These are phyloP conservation scores for Polietes domitor DNA, from an alignment of 2,888 invertebrate genomes.

Conservation along the genomic window DNA sequence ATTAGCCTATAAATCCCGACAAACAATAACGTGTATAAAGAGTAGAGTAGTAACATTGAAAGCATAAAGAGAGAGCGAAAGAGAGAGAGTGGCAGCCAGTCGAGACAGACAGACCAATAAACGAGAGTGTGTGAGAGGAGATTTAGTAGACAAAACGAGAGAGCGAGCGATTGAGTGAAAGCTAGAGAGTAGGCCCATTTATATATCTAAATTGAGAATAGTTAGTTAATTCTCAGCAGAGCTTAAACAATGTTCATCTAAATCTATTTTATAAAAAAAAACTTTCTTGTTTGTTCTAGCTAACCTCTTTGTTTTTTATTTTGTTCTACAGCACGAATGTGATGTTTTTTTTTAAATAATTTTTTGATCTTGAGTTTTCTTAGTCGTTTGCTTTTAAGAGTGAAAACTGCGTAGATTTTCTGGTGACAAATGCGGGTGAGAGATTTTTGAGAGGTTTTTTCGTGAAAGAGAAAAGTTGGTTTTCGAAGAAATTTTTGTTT, in stretches of 20 bases:
- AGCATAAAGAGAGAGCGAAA: conserved; percentile 34
- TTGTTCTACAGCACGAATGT: conserved; percentile 68
- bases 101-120: no score
- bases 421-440: conserved; percentile 58
- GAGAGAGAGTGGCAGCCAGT: neutral
- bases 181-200: conserved; percentile 45
- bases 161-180: neutral
- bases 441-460: conserved; percentile 19
- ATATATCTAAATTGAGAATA: neutral
- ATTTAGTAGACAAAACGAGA: neutral
- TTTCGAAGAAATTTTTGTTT: conserved; percentile 24
- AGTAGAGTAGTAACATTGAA: conserved; percentile 55
- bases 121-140: no score
- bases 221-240: conserved; percentile 52
- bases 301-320: conserved; percentile 14
- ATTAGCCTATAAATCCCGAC: conserved; percentile 31
- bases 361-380: conserved; percentile 77
- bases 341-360: conserved; percentile 65
- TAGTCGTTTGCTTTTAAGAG: conserved; percentile 75
- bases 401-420: conserved; percentile 62
- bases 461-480: conserved; percentile 58
- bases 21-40: conserved; percentile 49
- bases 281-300: neutral
- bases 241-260: conserved; percentile 53
- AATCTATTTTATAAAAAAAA: neutral